Evolutionary conservation across 2,113 vertebrate species (phyloP), one percentile per base, ranked within the genome.

Genomic region (Leucoraja erinaceus): DNA sequence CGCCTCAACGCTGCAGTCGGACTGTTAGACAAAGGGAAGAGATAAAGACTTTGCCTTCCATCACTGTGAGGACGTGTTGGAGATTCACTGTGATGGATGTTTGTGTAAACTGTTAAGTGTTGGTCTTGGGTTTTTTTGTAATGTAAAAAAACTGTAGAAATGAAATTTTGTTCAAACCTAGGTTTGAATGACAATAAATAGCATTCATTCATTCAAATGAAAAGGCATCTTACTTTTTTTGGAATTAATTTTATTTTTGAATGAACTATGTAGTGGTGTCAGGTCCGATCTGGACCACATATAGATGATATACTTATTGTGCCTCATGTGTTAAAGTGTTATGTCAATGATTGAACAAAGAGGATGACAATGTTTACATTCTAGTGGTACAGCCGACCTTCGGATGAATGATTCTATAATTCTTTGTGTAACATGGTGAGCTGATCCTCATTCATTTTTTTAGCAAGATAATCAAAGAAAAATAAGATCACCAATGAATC

Each of bases 241-340:
- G 90, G 31, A 88, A 91, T 72, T 33, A 91, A 91, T 22, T 91
- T 91, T 91, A 91, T 91, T 91, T 91, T 91, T 47, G 66, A 91
- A 72, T 91, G 66, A 72, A 47, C 22, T 91, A 47, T 91, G 68
- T 74, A 91, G 38, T 91, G 90, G 28, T 72, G 22, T 91, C 66
- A 91, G 33, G 11, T 74, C 20, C 28, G 33, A 91, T 74, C 68
- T 72, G 90, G 66, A 72, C 70, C 54, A 91, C 66, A 88, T 88
- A 88, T 63, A 88, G 59, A 31, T n/a, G 63, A 56, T 88, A 66
- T 63, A 88, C 61, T 38, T 28, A 72, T 63, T 8, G 20, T 72
- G 31, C 61, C 33, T 54, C 70, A 72, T 68, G 54, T 72, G 90
- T 91, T 91, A 91, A 91, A 74, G 72, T 74, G 54, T 72, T n/a